Percentiles rank a stretch among this genome's conserved stretches.
Conservation (phyloP, 2,113 vertebrate genomes). For the Natator depressus region DNA sequence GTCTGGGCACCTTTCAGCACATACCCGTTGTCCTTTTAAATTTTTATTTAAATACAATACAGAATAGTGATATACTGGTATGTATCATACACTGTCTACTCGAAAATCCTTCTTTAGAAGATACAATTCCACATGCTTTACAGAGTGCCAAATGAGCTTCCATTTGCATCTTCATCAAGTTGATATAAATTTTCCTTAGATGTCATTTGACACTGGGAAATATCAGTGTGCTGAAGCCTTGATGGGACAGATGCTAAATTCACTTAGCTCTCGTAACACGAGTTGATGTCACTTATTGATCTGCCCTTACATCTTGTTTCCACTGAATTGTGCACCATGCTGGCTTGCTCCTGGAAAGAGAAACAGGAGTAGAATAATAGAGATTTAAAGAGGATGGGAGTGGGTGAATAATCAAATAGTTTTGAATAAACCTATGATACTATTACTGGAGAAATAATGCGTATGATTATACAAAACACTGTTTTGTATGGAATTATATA, state of each 20-base stretch:
- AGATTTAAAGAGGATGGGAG: neutral
- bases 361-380: neutral
- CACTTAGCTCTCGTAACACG: no score
- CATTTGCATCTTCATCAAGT: neutral
- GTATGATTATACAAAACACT: slow-evolving; percentile 13
- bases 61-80: no score
- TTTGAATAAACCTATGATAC: slow-evolving; percentile 40
- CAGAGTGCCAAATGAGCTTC: neutral
- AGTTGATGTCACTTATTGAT: neutral
- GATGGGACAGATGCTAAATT: neutral
- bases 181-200: neutral
- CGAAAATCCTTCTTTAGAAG: neutral
- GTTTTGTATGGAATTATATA: neutral
- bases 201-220: neutral
- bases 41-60: neutral
- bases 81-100: neutral
- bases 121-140: neutral
- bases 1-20: neutral
- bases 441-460: neutral
- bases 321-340: fast-evolving
- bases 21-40: neutral
- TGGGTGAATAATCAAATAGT: neutral
- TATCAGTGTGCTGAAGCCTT: neutral
- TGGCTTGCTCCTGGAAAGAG: neutral
- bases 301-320: neutral